Conservation (phyloP, 2,888 invertebrate genomes). For the Conomelus anceps region DNA sequence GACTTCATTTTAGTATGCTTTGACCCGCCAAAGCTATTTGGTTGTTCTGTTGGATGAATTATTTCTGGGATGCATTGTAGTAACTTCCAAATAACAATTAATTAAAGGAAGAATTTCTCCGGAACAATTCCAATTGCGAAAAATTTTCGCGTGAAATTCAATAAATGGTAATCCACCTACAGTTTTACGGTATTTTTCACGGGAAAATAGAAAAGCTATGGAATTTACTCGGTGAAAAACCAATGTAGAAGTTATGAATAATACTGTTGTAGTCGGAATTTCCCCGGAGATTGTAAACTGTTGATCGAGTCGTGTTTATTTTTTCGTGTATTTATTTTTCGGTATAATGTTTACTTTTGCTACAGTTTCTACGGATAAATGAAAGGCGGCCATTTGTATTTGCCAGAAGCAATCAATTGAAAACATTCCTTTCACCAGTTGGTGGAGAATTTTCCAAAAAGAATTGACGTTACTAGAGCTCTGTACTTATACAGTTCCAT, state of each 20-base stretch:
- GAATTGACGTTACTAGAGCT: neutral
- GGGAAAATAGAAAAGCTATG: neutral
- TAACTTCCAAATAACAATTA: too few relatives aligned
- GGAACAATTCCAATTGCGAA: neutral
- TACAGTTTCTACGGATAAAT: neutral
- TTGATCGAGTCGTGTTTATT: neutral
- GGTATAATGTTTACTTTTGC: neutral
- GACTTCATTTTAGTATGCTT: too few relatives aligned
- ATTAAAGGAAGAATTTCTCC: neutral
- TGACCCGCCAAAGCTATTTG: too few relatives aligned
- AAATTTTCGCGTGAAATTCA: neutral
- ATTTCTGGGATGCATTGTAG: too few relatives aligned
- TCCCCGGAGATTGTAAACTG: neutral
- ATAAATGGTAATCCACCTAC: neutral
- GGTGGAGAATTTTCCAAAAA: neutral
- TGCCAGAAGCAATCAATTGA: neutral
- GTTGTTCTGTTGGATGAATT: too few relatives aligned
- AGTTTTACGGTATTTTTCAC: neutral
- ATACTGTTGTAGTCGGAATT: neutral
- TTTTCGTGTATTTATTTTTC: neutral
- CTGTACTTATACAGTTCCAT: neutral
- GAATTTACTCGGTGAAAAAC: neutral
- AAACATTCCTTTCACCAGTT: neutral
- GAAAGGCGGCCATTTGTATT: neutral
- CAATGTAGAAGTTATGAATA: neutral